phyloP scores from a whole-genome alignment of 2,888 invertebrate species.

The Pedicia rivosa region DNA sequence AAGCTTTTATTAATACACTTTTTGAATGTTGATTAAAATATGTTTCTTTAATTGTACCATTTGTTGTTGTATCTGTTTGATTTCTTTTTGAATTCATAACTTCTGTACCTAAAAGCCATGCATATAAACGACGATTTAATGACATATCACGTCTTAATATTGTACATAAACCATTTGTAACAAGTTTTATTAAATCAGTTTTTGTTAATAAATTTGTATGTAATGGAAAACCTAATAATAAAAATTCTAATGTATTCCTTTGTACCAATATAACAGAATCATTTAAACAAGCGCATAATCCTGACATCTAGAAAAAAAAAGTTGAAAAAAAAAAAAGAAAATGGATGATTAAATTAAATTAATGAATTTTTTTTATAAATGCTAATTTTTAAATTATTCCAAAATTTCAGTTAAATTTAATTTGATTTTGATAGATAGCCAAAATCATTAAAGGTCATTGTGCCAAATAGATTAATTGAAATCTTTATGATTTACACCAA shows the following conservation, averaged over 20 bases:
- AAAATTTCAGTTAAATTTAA: no score
- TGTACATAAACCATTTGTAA: conserved; percentile 55
- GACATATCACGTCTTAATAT: conserved; percentile 80
- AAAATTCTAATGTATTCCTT: conserved; percentile 66
- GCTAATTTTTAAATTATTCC: no score
- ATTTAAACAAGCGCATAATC: conserved; percentile 62
- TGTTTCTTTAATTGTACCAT: conserved; percentile 18
- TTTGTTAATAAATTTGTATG: conserved; percentile 54
- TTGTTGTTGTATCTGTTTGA: neutral
- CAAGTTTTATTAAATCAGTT: conserved; percentile 52
- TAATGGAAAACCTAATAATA: conserved; percentile 70
- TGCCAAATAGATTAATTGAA: no score
- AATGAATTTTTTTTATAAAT: conserved; percentile 1
- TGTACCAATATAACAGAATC: conserved; percentile 71
- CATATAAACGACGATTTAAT: conserved; percentile 66
- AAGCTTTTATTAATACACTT: conserved; percentile 46
- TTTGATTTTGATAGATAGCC: no score
- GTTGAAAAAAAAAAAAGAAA: neutral
- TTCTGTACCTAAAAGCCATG: conserved; percentile 67
- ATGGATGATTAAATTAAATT: conserved; percentile 4
- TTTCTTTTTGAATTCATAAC: conserved; percentile 27
- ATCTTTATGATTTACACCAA: no score
- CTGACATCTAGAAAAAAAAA: conserved; percentile 40
- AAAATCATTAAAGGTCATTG: no score
- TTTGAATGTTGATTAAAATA: conserved; percentile 54